phyloP scores from a whole-genome alignment of 1,140 invertebrate species.

The honey bee (Apis mellifera) region Amel_HAv3.1 CM009943.2:4263001-4263500 shows the following conservation, averaged over 20 bases:
- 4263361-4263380: slow-evolving; percentile 6
- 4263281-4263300: slow-evolving; percentile 68
- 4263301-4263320: slow-evolving; percentile 41
- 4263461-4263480: slow-evolving; percentile 18
- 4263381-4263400: slow-evolving; percentile 14
- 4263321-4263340: slow-evolving; percentile 38
- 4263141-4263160: slow-evolving; percentile 46
- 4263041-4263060: slow-evolving; percentile 23
- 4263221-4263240: slow-evolving; percentile 36
- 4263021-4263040: slow-evolving; percentile 20
- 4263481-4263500: neutral
- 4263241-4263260: slow-evolving; percentile 69
- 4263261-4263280: slow-evolving; percentile 70
- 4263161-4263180: slow-evolving; percentile 49
- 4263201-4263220: slow-evolving; percentile 43
- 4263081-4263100: slow-evolving; percentile 48
- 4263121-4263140: slow-evolving; percentile 53
- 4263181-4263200: slow-evolving; percentile 20
- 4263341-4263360: slow-evolving; percentile 32
- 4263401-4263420: too few relatives aligned
- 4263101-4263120: slow-evolving; percentile 48
- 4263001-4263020: slow-evolving; percentile 29
- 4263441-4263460: slow-evolving; percentile 12
- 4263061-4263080: slow-evolving; percentile 45
- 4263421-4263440: neutral